These are phyloP conservation scores for Rhopalosiphum padi DNA, from an alignment of 1,140 invertebrate species.

Conservation along the genomic window DNA sequence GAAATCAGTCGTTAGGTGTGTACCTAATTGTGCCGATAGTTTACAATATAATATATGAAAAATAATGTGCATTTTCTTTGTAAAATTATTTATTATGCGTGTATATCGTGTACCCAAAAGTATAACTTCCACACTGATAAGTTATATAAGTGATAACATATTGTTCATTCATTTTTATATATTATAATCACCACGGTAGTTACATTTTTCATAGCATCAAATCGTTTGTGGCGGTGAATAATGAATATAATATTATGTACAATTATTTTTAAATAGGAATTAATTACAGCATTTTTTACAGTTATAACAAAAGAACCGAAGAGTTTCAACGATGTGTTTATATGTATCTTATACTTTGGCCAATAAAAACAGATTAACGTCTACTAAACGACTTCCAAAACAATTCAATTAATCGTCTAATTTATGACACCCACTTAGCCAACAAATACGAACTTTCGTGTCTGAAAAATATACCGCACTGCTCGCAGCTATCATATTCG, in stretches of 20 bases:
- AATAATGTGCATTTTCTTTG: background rate
- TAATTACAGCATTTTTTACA: background rate
- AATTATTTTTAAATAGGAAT: background rate
- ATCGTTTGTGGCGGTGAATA: background rate
- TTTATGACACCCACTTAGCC: background rate
- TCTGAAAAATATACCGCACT: background rate
- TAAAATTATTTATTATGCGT: background rate
- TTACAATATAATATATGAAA: background rate
- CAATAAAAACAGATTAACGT: background rate
- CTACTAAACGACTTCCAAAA: background rate
- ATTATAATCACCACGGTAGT: background rate
- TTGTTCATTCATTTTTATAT: background rate
- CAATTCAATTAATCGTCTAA: background rate
- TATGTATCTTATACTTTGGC: background rate
- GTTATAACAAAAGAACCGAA: background rate
- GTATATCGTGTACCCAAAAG: no score
- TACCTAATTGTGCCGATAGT: background rate
- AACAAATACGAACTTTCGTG: background rate
- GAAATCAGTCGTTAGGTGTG: background rate
- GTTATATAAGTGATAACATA: no score
- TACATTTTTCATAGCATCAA: background rate
- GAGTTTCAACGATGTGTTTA: background rate
- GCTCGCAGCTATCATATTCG: background rate
- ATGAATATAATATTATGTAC: no score
- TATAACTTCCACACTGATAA: background rate